Evolutionary conservation across 2,113 vertebrate genomes (phyloP), one percentile per base, ranked within the genome.

Genomic region (Passerina amoena): DNA sequence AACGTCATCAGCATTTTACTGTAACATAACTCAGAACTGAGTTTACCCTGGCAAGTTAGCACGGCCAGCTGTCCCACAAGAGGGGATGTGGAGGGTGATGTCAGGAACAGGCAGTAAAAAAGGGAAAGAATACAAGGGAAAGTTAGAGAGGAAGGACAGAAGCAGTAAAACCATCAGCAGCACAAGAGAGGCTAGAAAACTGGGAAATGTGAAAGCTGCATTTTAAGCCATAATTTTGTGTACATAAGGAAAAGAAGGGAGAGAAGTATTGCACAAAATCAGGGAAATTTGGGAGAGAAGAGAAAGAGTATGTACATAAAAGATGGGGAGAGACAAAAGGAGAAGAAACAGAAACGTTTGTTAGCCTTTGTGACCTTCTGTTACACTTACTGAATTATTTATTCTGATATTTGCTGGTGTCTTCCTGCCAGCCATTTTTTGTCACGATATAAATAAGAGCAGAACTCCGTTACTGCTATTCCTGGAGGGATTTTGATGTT

Each of bases 321-420:
- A 27, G 40, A 45, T 48, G n/a, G 25, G 18, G 63, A 77, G 37
- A 81, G 51, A 86, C 51, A 90, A 96, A 48, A 65, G 14, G 35
- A 81, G 42, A 88, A 63, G 66, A 93, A 90, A 73, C 44, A 86
- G 63, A 73, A 88, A 75, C 2, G 6, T 81, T 90, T 95, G 76
- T 90, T 84, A 90, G 48, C 51, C 37, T 84, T 88, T 0, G 2
- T 89, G 82, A 95, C 69, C 88, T 96, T 90, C 80, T 4, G 7
- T 88, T 95, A 92, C 45, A 79, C 80, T 86, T 75, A 76, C 57
- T 94, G 80, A 94, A 93, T 81, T 95, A 96, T 96, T 95, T 94
- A 90, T 93, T 88, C 86, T 84, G 90, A 54, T 96, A 91, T 92
- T 95, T 95, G 76, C 65, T 71, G 60, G 18, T 88, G n/a, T 94